Base-by-base conservation (phyloP, 1,140 invertebrate species). In the Ladona fulva region DNA sequence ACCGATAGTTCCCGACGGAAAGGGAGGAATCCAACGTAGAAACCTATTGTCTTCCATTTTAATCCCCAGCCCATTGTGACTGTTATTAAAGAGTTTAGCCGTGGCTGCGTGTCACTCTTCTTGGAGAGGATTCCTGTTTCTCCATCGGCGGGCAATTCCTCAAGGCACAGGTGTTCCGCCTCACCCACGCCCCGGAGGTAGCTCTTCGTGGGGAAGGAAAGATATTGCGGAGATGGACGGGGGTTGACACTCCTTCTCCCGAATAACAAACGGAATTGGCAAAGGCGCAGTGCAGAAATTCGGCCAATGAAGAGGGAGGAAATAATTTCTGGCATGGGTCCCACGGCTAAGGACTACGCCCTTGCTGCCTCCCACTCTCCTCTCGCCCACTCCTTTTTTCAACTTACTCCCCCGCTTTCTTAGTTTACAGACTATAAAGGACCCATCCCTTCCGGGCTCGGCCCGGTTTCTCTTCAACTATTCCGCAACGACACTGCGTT, bases 211-310 rank as follows among this genome's bases (percentile, higher is more conserved):
- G 44, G 44, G 44, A 19, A 52, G 44, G 44, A 66, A 22, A 22
- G 52, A 66, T 12, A 22, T 5, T 16, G n/a, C 16, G 3, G 44
- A 52, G 44, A 52, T 52, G 19, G 52, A 16, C 52, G 52, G 52
- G 3, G 12, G 14, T 66, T 66, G 52, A 22, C 52, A 66, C 44
- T 11, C 44, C 44, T 19, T 6, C 52, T 66, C 52, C 52, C n/a
- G 52, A 66, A 66, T 66, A 66, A 66, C 52, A 66, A 66, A 66
- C 52, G 52, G 52, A 66, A 66, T 66, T 66, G 52, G 52, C 52
- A 66, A 66, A 66, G 52, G 52, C 14, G 52, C 52, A 19, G 52
- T 66, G 52, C 52, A 66, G 52, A 66, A 66, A 66, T 66, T 66
- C 52, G 52, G 52, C 52, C 52, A 66, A 66, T 66, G 52, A 66